phyloP scores from a whole-genome alignment of 2,888 invertebrate species.

The Heliconius sara region DNA sequence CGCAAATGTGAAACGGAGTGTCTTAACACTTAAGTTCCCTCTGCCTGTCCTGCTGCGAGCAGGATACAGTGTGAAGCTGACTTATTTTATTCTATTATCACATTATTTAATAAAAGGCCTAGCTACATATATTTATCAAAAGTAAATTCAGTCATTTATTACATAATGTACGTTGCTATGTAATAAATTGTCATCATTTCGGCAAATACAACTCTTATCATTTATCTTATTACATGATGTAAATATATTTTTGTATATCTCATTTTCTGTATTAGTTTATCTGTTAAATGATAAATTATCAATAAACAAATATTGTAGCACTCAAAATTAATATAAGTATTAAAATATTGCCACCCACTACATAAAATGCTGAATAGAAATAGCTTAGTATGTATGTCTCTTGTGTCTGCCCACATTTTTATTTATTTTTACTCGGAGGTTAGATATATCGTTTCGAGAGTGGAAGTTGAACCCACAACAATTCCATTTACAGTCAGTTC shows the following conservation, averaged over 20 bases:
- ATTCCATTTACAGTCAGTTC: too few species aligned
- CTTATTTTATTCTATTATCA: background rate
- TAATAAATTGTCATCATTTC: constrained; percentile 16
- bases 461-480: too few species aligned
- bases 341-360: background rate
- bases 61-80: too few species aligned
- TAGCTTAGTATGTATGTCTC: too few species aligned
- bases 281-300: constrained; percentile 4
- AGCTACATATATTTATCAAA: background rate
- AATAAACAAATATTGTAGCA: background rate
- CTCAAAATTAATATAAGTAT: background rate
- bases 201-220: constrained; percentile 28
- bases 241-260: constrained; percentile 24
- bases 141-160: background rate
- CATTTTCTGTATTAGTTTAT: background rate
- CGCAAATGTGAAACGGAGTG: too few species aligned
- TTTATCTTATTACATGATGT: constrained; percentile 26
- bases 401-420: too few species aligned
- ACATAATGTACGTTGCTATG: constrained; percentile 16
- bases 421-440: too few species aligned
- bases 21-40: too few species aligned
- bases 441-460: too few species aligned
- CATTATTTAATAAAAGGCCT: background rate
- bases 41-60: too few species aligned
- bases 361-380: background rate